Percentiles rank a stretch among this genome's conserved stretches.
Conservation (phyloP, 2,113 vertebrate genomes). For the Rhabdornis inornatus region DNA sequence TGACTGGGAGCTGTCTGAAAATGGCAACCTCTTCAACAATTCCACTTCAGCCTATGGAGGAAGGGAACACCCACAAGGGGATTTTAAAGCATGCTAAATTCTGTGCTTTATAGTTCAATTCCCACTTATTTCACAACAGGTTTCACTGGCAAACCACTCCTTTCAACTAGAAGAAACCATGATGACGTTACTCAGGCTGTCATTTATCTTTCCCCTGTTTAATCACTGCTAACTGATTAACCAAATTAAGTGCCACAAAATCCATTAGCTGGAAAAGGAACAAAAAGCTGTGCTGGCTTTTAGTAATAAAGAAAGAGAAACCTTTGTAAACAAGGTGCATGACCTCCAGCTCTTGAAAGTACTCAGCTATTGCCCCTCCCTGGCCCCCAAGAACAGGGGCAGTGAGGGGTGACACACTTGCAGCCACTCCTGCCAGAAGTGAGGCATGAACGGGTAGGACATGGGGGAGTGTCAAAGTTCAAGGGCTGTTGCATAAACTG, state of each 20-base stretch:
- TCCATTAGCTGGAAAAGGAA: background rate
- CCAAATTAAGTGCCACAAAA: constrained; percentile 14
- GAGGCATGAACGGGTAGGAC: background rate
- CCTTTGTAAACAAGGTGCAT: background rate
- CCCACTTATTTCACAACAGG: constrained; percentile 8
- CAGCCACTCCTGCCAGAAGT: background rate
- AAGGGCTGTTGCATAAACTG: background rate
- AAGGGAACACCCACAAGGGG: background rate
- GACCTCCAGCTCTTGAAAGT: background rate
- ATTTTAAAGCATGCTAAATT: background rate
- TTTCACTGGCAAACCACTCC: constrained; percentile 17
- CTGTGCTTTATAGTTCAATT: background rate
- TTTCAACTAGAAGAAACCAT: background rate
- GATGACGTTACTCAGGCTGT: background rate
- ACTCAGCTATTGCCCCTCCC: background rate
- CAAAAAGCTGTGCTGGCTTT: background rate
- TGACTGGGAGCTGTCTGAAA: background rate
- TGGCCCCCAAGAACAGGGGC: background rate
- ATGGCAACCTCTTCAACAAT: background rate
- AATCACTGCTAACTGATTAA: constrained; percentile 60
- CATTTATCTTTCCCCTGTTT: constrained; percentile 39
- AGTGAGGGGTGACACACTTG: background rate
- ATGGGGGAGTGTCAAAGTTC: background rate
- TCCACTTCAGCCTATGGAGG: background rate
- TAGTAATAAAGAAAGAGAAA: background rate